Base-by-base conservation (phyloP, 2,113 vertebrate genomes). In the Zapornia atra region DNA sequence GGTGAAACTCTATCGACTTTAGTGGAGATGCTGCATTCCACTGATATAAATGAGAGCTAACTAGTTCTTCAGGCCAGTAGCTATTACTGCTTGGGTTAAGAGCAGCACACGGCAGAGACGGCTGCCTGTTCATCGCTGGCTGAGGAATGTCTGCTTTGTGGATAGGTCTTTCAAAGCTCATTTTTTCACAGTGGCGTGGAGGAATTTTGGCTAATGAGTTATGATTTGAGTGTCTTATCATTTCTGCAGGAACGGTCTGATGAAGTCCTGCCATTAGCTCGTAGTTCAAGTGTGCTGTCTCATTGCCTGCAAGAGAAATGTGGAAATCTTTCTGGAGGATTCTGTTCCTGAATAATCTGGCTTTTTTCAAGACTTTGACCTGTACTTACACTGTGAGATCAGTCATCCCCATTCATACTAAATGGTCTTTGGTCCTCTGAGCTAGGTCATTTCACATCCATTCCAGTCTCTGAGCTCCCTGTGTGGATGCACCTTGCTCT, bases 1-100 rank as follows among this genome's bases (percentile, higher is more conserved):
- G 50, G 70, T 77, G 91, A 93, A 97, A 89, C 91, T 89, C 46
- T 95, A 92, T 92, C 94, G 94, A 96, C 94, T 95, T 92, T 68
- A 1, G 92, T 76, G 81, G 53, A 96, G 88, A 91, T 81, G 72
- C 94, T 89, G 95, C 72, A 94, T 96, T 86, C 80, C 80, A 68
- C 71, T 44, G 86, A 88, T 88, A 95, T 75, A 94, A 92, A 94
- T 94, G 94, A 91, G 86, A 92, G 48, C 34, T 95, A 96, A 92
- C 91, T 78, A 91, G 77, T 86, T 96, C 82, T 96, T 53, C 86
- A 81, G 90, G 92, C 82, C 87, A 91, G 75, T 21, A 70, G 92
- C 82, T 95, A 78, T 91, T 89, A 75, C 20, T 65, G 7, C 80
- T 79, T 0, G 2, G 66, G 69, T 69, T 88, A 56, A 76, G 65